Conservation (phyloP, 2,797 vertebrate species). For the Sebastes vulpes region DNA sequence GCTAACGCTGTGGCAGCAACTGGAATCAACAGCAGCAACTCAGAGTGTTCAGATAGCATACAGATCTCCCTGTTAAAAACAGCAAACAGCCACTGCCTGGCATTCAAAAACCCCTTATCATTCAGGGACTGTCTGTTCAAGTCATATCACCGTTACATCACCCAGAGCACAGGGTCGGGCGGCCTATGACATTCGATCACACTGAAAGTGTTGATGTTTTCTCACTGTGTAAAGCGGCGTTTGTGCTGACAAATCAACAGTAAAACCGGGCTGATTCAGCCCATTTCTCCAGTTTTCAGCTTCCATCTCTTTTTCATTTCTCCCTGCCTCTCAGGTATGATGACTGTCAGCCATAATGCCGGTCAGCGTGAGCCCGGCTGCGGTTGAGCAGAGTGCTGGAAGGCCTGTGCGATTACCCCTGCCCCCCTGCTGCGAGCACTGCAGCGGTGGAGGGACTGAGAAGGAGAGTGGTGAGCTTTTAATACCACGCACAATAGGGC, state of each 20-base stretch:
- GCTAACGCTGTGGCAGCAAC: slow-evolving; percentile 43
- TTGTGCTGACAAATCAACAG: slow-evolving; percentile 78
- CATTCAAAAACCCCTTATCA: slow-evolving; percentile 44
- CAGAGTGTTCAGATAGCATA: slow-evolving; percentile 41
- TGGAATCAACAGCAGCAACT: slow-evolving; percentile 50
- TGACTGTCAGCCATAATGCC: slow-evolving; percentile 76
- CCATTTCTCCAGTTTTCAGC: slow-evolving; percentile 68
- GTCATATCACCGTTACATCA: slow-evolving; percentile 65
- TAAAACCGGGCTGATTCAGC: slow-evolving; percentile 68
- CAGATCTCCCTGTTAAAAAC: slow-evolving; percentile 51
- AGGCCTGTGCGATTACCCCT: slow-evolving; percentile 76
- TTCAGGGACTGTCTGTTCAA: slow-evolving; percentile 50
- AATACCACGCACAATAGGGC: slow-evolving; percentile 84
- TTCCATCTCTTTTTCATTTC: slow-evolving; percentile 74
- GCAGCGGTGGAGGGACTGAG: slow-evolving; percentile 69
- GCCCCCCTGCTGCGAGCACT: slow-evolving; percentile 66
- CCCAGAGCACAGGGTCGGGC: slow-evolving; percentile 10
- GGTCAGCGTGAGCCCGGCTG: slow-evolving; percentile 71
- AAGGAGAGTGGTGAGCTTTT: slow-evolving; percentile 82
- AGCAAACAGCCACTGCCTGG: slow-evolving; percentile 40
- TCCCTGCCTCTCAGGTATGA: slow-evolving; percentile 76
- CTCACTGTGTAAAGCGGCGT: slow-evolving; percentile 52
- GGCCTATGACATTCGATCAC: slow-evolving; percentile 68
- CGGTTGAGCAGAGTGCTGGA: slow-evolving; percentile 73
- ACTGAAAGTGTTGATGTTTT: slow-evolving; percentile 63